Evolutionary conservation across 2,797 vertebrate species (phyloP), one percentile per base, ranked within the genome.

Genomic region (Coregonus ussuriensis): DNA sequence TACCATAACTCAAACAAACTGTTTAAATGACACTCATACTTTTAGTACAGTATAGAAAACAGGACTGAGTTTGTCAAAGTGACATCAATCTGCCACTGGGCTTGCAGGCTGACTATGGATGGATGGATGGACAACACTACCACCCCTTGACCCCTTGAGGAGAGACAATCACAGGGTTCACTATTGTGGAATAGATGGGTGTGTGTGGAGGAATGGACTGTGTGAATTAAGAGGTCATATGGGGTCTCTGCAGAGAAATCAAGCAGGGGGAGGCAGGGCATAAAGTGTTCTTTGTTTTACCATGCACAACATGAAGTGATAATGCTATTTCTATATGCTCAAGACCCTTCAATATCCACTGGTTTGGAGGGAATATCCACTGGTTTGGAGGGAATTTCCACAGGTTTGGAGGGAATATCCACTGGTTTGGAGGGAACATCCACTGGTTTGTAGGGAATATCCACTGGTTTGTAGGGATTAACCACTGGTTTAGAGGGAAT

Each of bases 161-260:
- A 68, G 66, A 68, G n/a, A 31, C 66, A 68, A 68, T 68, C 33
- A 37, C 18, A 68, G 66, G 15, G 33, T 29, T 68, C 18, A 68
- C 66, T 68, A 29, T 31, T 37, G 31, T 37, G 66, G 66, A 68
- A 68, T 29, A 71, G 9, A 18, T 1, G 37, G 6, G 52, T 56
- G 16, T 15, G 47, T 15, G 41, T 16, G 33, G 21, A 16, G 29
- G 33, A 14, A 29, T 68, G 65, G 59, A 25, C 9, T 25, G 6
- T 62, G 59, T 21, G 21, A 62, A 16, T 62, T 62, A 9, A 7
- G 16, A n/a, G 54, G n/a, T 62, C 21, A 21, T 62, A 62, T 41
- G 41, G 9, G 37, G 41, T 41, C 41, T 41, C 41, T 41, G 37
- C 37, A 41, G 37, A 41, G 37, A 41, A 41, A 41, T 41, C 7